Evolutionary conservation across 2,113 vertebrate species (phyloP).

Genomic region (Panurus biarmicus): DNA sequence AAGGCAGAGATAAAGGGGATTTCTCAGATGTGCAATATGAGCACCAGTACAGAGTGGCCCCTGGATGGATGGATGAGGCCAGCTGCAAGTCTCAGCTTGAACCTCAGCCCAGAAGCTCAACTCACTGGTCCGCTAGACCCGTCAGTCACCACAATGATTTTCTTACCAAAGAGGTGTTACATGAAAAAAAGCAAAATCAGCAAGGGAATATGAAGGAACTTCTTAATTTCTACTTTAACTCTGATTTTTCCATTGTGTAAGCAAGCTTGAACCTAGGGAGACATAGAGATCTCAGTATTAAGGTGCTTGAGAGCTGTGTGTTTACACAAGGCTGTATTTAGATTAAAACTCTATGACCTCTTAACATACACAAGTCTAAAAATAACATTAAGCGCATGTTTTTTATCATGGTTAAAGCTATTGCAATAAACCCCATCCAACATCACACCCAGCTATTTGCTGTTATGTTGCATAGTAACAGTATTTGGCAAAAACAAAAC

Average conservation of each 20-base stretch:
- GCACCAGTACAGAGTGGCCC: neutral
- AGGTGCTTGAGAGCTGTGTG: neutral
- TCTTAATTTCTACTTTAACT: neutral
- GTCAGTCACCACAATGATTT: neutral
- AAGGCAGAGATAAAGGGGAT: neutral
- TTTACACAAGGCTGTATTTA: slow-evolving; percentile 36
- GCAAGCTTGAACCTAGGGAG: neutral
- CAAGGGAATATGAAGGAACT: neutral
- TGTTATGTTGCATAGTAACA: slow-evolving; percentile 34
- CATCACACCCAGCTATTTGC: slow-evolving; percentile 12
- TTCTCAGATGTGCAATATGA: slow-evolving; percentile 3
- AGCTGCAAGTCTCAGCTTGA: neutral
- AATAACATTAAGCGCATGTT: slow-evolving; percentile 38
- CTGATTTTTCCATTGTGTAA: slow-evolving; percentile 12
- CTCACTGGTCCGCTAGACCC: neutral
- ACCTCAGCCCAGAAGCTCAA: neutral
- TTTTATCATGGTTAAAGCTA: slow-evolving; percentile 43
- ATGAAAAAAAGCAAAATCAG: neutral
- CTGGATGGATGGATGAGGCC: neutral
- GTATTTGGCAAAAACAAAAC: neutral
- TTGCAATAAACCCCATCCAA: slow-evolving; percentile 14
- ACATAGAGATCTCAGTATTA: neutral
- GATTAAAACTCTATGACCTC: slow-evolving; percentile 43
- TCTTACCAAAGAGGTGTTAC: neutral
- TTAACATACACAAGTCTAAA: slow-evolving; percentile 52